Base-by-base conservation (phyloP, 2,888 invertebrate genomes). In the Phengaris alcon region DNA sequence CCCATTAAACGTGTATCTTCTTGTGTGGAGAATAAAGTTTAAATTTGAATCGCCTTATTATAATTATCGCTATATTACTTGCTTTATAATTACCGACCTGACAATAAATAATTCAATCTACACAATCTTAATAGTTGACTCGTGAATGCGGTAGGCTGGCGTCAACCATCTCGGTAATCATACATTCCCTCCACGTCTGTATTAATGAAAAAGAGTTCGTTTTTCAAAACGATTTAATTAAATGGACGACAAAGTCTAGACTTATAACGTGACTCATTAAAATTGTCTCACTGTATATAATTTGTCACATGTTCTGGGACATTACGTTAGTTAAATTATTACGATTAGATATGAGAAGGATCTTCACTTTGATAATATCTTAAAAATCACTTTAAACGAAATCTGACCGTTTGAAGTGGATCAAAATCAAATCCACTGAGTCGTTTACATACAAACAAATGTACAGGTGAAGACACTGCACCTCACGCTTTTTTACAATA, bases 201-300 rank as follows among this genome's bases (percentile, higher is more conserved):
- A 8, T 51, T 10, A 70, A 72, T 72, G 72, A 72, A 72, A 72
- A 72, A 72, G 52, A 35, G 72, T 54, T 54, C 51, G 54, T 72
- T 72, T 72, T 72, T 72, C 72, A 72, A 72, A 51, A 70, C 51
- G 70, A 70, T 52, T 70, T 70, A 70, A 72, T 72, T 52, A 54
- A 22, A 51, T 51, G 15, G 35, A 15, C 72, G 72, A 52, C 72
- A 35, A 72, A 54, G 72, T 72, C 72, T 72, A 72, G 72, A 72
- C 72, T 51, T 35, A 54, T 70, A 54, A 72, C 72, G 72, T 72
- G 72, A 54, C 72, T 52, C 52, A 72, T 72, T 72, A 72, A 54
- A 54, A 69, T 46, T 69, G 69, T 69, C 69, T 69, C 68, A 46
- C 48, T 69, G 69, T 69, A 69, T 35, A 46, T 69, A 69, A 48